phyloP scores from a whole-genome alignment of 2,888 invertebrate genomes.

The Galeruca laticollis region DNA sequence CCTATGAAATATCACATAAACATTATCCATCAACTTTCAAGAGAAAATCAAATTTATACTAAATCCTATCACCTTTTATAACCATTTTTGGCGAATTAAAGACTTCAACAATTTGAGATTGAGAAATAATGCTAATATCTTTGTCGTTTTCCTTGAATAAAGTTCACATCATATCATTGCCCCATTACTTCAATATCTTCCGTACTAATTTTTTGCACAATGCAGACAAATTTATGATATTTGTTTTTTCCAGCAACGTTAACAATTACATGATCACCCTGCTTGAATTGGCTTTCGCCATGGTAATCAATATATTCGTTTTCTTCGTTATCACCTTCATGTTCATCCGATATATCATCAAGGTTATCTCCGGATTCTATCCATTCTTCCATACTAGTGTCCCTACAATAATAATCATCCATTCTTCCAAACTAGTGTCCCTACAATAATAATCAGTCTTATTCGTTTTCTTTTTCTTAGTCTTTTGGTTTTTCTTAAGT shows the following conservation, averaged over 20 bases:
- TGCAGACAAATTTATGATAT: background rate
- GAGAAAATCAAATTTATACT: too few species aligned
- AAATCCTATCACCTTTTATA: too few species aligned
- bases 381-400: too few species aligned
- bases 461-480: background rate
- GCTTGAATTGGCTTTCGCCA: background rate
- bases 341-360: background rate
- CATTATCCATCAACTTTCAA: too few species aligned
- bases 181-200: too few species aligned
- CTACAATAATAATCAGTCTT: background rate
- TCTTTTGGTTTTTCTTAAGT: background rate
- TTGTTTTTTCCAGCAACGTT: background rate
- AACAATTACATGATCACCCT: background rate
- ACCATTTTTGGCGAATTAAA: too few species aligned
- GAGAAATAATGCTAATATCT: background rate
- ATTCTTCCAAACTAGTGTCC: background rate
- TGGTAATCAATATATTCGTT: background rate
- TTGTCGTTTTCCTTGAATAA: too few species aligned
- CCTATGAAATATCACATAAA: too few species aligned
- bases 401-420: too few species aligned
- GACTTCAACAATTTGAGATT: too few species aligned
- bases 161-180: too few species aligned
- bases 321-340: background rate
- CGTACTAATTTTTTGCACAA: too few species aligned
- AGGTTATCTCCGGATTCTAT: background rate